Conservation (phyloP, 2,888 invertebrate genomes). For the Subacronicta megacephala region DNA sequence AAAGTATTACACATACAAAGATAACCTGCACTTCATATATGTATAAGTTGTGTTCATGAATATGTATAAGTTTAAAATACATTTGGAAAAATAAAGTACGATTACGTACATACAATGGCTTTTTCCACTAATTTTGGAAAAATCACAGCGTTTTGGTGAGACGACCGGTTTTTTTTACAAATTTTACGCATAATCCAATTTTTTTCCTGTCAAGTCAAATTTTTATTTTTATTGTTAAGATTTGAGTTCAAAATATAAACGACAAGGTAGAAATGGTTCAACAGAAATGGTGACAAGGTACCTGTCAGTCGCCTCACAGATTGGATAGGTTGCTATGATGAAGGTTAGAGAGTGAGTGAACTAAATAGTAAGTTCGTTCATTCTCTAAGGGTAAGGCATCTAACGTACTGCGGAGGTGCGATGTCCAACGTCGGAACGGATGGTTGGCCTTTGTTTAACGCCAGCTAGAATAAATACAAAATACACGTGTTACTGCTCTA, state of each 20-base stretch:
- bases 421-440: conserved; percentile 45
- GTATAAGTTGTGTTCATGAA: conserved; percentile 5
- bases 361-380: conserved; percentile 17
- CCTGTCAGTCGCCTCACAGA: conserved; percentile 37
- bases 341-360: conserved; percentile 37
- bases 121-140: conserved; percentile 17
- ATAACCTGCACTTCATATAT: conserved; percentile 22
- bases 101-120: conserved; percentile 30
- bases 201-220: no score
- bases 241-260: no score
- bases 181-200: no score
- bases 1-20: conserved; percentile 10
- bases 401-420: conserved; percentile 41
- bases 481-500: not conserved
- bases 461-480: conserved; percentile 44
- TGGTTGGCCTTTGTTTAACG: conserved; percentile 35
- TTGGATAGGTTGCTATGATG: conserved; percentile 21
- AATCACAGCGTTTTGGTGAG: conserved; percentile 36
- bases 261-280: not conserved
- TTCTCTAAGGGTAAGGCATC: conserved; percentile 41
- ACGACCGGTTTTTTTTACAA: conserved; percentile 18
- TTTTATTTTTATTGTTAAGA: no score
- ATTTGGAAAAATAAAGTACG: conserved; percentile 31
- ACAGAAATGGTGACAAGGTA: not conserved
- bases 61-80: conserved; percentile 39